Conservation (phyloP, 2,797 vertebrate genomes). For the Huso huso region DNA sequence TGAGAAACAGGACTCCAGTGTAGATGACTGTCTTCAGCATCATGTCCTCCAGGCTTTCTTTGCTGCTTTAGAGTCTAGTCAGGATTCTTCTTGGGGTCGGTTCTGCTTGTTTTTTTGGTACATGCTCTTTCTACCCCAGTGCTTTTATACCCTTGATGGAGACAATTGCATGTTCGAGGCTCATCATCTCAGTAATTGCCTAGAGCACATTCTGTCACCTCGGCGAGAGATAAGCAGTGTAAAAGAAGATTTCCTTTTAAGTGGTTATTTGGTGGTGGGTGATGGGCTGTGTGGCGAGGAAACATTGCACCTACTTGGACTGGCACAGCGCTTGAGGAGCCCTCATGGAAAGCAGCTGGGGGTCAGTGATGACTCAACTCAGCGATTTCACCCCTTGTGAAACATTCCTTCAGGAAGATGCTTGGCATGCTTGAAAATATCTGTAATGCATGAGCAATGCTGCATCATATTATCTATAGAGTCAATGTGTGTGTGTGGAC, state of each 20-base stretch:
- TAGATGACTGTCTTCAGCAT: conserved; percentile 52
- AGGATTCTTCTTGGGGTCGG: neutral
- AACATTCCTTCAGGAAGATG: conserved; percentile 32
- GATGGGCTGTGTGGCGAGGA: conserved; percentile 31
- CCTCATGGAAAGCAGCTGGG: conserved; percentile 37
- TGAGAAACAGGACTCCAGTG: conserved; percentile 55
- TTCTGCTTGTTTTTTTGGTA: neutral
- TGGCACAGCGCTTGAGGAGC: conserved; percentile 15
- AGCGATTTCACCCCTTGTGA: conserved; percentile 45
- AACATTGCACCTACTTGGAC: conserved; percentile 12
- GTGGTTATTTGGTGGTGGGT: conserved; percentile 52
- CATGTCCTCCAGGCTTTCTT: conserved; percentile 19
- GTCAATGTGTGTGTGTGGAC: no score
- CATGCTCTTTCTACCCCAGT: conserved; percentile 15
- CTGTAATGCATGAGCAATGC: no score
- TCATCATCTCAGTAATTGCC: conserved; percentile 56
- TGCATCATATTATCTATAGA: no score
- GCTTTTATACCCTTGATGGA: conserved; percentile 43
- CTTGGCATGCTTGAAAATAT: neutral
- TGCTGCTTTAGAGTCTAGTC: no score
- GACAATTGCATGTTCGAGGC: conserved; percentile 38
- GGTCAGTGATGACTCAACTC: conserved; percentile 52
- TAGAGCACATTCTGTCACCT: conserved; percentile 74
- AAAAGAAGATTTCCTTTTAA: conserved; percentile 67
- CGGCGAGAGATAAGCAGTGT: conserved; percentile 46